Base-by-base conservation (phyloP, 2,888 invertebrate species). In the Phragmatobia fuliginosa region DNA sequence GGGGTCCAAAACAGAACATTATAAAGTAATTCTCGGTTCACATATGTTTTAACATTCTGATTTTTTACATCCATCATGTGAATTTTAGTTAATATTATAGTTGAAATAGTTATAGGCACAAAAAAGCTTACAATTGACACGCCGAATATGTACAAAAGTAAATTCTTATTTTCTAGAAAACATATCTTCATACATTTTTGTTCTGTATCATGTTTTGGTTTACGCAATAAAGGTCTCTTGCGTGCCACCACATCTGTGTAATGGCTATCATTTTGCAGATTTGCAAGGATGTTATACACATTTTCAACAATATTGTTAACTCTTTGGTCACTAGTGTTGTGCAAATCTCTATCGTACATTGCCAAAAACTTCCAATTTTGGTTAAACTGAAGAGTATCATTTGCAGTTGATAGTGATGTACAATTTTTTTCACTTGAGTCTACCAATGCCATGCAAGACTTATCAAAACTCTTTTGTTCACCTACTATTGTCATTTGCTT, bases 1-100 rank as follows among this genome's bases (percentile, higher is more conserved):
- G 95, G 95, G 28, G 91, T 92, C 95, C 95, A 95, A 79, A 95
- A 94, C 21, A 95, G 78, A 60, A 95, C 83, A 70, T 93, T 95
- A 66, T 93, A 95, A 21, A 95, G 72, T n/a, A 94, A 71, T 74
- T 94, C 94, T 66, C 92, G 85, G 25, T 87, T 91, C 1, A 93
- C 90, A 87, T 89, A 91, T 1, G 86, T 90, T 71, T 93, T 93
- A 18, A 88, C 74, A 76, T 88, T 88, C 1, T 86, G 72, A 70
- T 86, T 90, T 72, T 91, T 91, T 1, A 91, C 76, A 70, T 91
- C 82, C 87, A 92, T 90, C 2, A 85, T 68, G 75, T 94, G 91
- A 76, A 94, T 92, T 83, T 92, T 94, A 0, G 94, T 93, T 71
- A 94, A 81, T 69, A 95, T 92, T 28, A 92, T 77, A 18, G 89